Conservation (phyloP, 2,113 vertebrate genomes). For the Zapus hudsonius region DNA sequence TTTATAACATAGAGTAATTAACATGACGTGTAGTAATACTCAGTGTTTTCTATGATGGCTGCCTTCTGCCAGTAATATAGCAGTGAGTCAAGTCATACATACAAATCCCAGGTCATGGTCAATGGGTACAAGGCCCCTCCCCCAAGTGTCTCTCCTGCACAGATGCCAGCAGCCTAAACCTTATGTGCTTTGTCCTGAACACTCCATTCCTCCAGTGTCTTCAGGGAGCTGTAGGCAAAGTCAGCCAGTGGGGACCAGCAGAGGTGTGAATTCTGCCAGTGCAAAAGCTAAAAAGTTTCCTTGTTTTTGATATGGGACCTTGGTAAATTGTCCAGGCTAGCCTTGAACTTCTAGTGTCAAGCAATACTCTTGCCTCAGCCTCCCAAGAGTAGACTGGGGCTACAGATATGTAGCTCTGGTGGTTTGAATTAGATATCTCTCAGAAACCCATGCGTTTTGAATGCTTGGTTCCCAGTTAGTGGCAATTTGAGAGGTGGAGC, state of each 20-base stretch:
- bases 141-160: background rate
- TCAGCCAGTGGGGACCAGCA: background rate
- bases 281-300: background rate
- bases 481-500: too few relatives aligned
- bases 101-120: background rate
- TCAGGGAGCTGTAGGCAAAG: background rate
- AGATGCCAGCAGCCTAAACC: background rate
- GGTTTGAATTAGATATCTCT: too few relatives aligned
- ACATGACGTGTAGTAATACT: background rate
- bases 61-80: too few relatives aligned
- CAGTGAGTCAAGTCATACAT: background rate
- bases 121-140: background rate
- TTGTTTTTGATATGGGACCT: background rate
- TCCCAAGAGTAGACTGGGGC: background rate
- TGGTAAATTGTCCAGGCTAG: background rate
- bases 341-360: background rate
- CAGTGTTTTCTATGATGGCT: background rate
- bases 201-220: background rate
- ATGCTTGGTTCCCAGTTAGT: too few relatives aligned
- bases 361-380: too few relatives aligned
- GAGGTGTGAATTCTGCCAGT: background rate
- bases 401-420: background rate
- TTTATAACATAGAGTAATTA: background rate
- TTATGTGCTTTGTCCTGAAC: accelerated
- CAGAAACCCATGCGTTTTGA: too few relatives aligned